A percentile compares a stretch with the other conserved stretches of the same genome.
These are phyloP conservation scores for Gerris lacustris DNA, from an alignment of 2,888 invertebrate species.

Conservation along the genomic window DNA sequence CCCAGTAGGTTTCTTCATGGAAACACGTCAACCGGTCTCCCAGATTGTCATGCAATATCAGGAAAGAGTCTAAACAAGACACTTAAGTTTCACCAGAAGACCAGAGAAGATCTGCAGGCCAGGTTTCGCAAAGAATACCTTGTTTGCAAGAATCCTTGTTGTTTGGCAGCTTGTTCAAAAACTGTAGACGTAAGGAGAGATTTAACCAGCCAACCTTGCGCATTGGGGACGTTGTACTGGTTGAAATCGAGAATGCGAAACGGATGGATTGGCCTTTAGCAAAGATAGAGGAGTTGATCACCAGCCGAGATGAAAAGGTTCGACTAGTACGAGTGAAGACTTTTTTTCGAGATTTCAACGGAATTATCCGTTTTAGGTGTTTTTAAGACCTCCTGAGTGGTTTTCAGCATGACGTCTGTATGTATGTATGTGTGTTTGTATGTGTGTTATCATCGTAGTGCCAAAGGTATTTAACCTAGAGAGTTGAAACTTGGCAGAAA, in stretches of 20 bases:
- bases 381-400: too few relatives aligned
- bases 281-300: neutral
- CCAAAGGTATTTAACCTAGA: too few relatives aligned
- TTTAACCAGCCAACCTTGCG: neutral
- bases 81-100: neutral
- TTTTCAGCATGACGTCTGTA: too few relatives aligned
- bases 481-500: too few relatives aligned
- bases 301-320: neutral
- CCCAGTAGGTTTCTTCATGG: slow-evolving; percentile 16
- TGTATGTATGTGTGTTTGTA: too few relatives aligned
- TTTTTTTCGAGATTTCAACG: too few relatives aligned
- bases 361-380: too few relatives aligned
- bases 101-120: neutral
- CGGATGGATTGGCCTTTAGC: neutral
- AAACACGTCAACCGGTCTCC: neutral
- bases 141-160: neutral
- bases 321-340: neutral
- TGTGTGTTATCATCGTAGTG: too few relatives aligned
- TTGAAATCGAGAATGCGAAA: neutral
- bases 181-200: neutral
- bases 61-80: neutral
- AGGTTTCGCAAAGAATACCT: neutral
- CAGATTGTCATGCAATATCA: neutral
- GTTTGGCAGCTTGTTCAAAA: neutral
- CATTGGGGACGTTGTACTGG: neutral